These are phyloP conservation scores for Drosophila kepulauana DNA, from an alignment of 1,140 invertebrate species.

Conservation along the genomic window DNA sequence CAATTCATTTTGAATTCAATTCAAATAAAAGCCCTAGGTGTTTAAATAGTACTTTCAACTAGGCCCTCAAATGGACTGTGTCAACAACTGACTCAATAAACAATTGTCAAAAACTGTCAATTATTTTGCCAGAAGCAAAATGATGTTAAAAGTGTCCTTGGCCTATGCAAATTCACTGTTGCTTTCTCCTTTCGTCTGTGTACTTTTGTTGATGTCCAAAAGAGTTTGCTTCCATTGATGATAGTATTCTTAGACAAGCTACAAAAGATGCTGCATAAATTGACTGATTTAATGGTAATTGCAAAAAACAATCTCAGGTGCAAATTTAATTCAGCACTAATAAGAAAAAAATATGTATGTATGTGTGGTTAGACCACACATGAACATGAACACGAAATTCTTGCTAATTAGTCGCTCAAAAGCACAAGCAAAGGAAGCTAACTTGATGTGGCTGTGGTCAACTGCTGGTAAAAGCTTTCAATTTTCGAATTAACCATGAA, in stretches of 20 bases:
- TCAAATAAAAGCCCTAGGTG: background rate
- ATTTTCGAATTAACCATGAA: conserved; percentile 34
- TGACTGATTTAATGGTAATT: background rate
- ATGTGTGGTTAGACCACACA: background rate
- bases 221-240: background rate
- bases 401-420: conserved; percentile 7
- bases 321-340: background rate
- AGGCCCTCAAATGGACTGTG: background rate
- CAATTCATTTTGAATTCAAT: background rate
- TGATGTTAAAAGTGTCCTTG: background rate
- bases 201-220: background rate
- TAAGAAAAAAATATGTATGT: background rate
- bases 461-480: conserved; percentile 21
- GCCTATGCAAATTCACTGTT: background rate
- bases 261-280: background rate
- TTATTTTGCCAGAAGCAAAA: background rate
- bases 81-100: background rate
- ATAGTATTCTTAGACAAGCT: background rate
- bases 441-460: conserved; percentile 29
- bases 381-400: background rate
- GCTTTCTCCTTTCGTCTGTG: background rate
- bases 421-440: background rate
- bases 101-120: background rate
- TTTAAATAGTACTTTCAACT: background rate
- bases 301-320: background rate